These are phyloP conservation scores for Florisuga fusca DNA, from an alignment of 2,797 vertebrate genomes.

Conservation along the genomic window DNA sequence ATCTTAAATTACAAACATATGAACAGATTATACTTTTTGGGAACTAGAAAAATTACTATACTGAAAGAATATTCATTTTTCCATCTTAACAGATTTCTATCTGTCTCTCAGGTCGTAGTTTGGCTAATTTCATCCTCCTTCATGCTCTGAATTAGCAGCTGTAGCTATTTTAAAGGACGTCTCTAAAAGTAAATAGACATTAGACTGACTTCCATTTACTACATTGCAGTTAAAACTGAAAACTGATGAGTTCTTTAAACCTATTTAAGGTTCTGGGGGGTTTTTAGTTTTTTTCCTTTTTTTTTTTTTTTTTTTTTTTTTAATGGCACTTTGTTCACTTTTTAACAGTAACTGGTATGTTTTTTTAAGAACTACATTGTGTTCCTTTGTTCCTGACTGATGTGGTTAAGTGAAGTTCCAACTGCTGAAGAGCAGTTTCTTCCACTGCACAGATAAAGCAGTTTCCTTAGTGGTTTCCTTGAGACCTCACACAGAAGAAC, in stretches of 20 bases:
- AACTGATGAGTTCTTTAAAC: neutral
- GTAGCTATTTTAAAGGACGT: neutral
- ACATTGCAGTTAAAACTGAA: neutral
- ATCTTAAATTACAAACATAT: neutral
- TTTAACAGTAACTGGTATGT: neutral
- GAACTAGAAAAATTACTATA: neutral
- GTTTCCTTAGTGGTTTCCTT: neutral
- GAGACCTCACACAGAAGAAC: neutral
- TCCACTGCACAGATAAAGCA: neutral
- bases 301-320: neutral
- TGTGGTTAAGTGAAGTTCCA: neutral
- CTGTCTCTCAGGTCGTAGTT: neutral
- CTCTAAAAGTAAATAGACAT: neutral
- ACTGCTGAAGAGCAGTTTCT: neutral
- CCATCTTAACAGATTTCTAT: neutral
- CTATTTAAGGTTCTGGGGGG: no score
- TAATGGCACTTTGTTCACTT: neutral
- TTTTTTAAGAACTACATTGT: neutral
- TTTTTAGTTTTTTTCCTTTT: no score
- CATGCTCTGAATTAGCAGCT: neutral
- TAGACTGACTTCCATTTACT: neutral
- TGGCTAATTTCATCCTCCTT: neutral
- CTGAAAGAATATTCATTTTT: neutral
- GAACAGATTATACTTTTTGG: neutral
- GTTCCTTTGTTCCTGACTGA: neutral